Evolutionary conservation across 2,113 vertebrate species (phyloP).

Genomic region (Aramus guarauna): DNA sequence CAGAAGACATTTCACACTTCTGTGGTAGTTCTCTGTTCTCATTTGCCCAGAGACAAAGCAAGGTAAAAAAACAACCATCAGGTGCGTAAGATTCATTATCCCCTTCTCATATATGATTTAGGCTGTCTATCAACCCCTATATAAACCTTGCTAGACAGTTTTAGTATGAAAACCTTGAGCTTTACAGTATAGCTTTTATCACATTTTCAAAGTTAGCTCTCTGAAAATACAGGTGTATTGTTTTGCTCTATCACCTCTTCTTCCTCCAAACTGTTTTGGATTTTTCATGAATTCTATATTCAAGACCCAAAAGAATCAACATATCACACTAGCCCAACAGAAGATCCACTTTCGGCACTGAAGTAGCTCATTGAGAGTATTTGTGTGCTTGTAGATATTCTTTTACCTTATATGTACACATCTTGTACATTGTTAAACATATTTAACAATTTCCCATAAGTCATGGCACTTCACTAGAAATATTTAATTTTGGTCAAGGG

Average conservation of each 20-base stretch:
- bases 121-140: neutral
- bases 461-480: neutral
- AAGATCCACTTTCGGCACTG: neutral
- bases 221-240: neutral
- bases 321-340: neutral
- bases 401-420: neutral
- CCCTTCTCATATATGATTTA: neutral
- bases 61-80: neutral
- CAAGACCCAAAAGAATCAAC: neutral
- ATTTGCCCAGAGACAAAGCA: neutral
- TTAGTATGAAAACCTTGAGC: neutral
- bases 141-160: neutral
- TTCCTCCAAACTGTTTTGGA: neutral
- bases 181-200: neutral
- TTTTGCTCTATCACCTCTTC: neutral
- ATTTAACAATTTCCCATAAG: neutral
- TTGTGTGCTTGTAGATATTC: neutral
- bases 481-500: neutral
- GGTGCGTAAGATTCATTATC: neutral
- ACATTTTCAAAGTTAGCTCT: neutral
- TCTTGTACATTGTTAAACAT: neutral
- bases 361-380: neutral
- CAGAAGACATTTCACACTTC: neutral
- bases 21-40: neutral
- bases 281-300: neutral